Base-by-base conservation (phyloP, 92 coral and sea anemone genomes). In the Heliopora coerulea region DNA sequence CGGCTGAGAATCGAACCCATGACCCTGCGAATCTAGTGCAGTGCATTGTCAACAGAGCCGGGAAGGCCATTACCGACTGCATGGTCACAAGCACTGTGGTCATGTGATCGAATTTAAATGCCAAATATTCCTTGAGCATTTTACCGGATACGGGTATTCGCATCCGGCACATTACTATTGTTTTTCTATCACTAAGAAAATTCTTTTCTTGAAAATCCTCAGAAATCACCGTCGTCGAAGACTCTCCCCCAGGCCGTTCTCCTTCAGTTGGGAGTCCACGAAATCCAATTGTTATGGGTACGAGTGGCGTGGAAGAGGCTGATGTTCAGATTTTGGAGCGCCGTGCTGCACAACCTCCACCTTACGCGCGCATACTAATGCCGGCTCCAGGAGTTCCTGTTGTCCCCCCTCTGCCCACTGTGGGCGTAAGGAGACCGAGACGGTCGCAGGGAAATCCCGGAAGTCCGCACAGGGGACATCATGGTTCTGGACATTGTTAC, bases 401-500 rank as follows among this genome's bases (percentile, higher is more conserved):
- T n/a, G 58, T 44, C 74, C 29, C 31, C 30, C n/a, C 78, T 20
- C 78, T 54, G 60, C 50, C 65, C n/a, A 41, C 9, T 33, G 35
- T 28, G 17, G 72, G 40, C 17, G 39, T 63, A 18, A 26, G 35
- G 24, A 28, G 77, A 14, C 56, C 39, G 4, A 18, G 77, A 39
- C 46, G 77, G 63, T 63, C 28, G 11, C 62, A 34, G 1, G 77
- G 62, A 3, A 63, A 23, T 28, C 30, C 28, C 3, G 75, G 59
- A 3, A 27, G 17, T 26, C 63, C 48, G 6, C 26, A 33, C 52
- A n/a, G 86, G 75, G 70, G 60, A 75, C 76, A 82, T 54, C 83
- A 87, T 61, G 81, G 85, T 46, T 72, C 81, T 67, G 92, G 89
- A 12, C 93, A 88, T 44, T 88, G 93, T 73, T 86, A 49, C 35